Base-by-base conservation (phyloP, 2,113 vertebrate genomes). In the Fulica atra region DNA sequence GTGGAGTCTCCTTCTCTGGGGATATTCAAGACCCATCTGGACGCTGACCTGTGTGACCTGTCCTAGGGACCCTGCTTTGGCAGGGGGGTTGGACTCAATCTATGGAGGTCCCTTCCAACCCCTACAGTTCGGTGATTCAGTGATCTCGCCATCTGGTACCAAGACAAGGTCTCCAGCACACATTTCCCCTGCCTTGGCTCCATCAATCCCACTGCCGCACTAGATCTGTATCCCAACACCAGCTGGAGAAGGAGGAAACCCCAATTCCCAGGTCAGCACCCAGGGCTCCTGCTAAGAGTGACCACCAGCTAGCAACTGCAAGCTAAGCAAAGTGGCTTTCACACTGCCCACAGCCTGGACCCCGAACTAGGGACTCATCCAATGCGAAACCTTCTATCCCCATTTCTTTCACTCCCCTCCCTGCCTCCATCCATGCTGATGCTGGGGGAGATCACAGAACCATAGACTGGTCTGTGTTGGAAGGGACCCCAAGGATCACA, bases 131-230 rank as follows among this genome's bases (percentile, higher is more conserved):
- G 18, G 42, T 42, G 42, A 42, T 16, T 42, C 42, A 16, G 44
- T 46, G 42, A 44, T 44, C 42, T 48, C 46, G 5, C 46, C 20
- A 19, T 10, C 46, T 48, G 46, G 46, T 9, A 48, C 46, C 9
- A 21, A 48, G 46, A 48, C 20, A 21, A 48, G 46, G 48, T 48
- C 73, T 83, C 72, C 50, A 83, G 60, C 14, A 56, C 31, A 17
- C 0, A 0, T 26, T 44, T 68, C 17, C 42, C 74, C 81, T 84
- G 65, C 63, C 64, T 81, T 76, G 54, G 81, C 61, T 74, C 53
- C 2, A 0, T 9, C 13, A 2, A 54, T 40, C 64, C 44, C 26
- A 3, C 1, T 71, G 13, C 26, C 57, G 16, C 4, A 1, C 16
- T 9, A 36, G 10, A 69, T 23, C 66, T 51, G 8, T n/a, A 53